Evolutionary conservation across 2,113 vertebrate genomes (phyloP), one percentile per base, ranked within the genome.

Genomic region (Rhinolophus ferrumequinum): DNA sequence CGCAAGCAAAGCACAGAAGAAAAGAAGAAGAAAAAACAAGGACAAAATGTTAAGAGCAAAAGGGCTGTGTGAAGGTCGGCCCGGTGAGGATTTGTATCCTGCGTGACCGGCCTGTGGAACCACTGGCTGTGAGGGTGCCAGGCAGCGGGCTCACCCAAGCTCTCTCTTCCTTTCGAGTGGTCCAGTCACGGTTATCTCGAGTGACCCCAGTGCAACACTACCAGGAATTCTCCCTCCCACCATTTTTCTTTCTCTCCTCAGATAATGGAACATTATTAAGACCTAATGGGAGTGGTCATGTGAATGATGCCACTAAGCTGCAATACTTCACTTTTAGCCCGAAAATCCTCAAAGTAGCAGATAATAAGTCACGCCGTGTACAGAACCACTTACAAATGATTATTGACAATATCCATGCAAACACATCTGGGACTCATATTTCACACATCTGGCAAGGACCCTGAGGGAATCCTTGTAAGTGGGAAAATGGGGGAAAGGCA

Each of bases 41-140:
- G 56, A 35, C 5, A 38, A 1, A 0, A 11, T 0, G 10, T 1
- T 6, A 33, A 12, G 33, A 66, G 24, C 54, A n/a, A 79, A 84
- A 24, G 33, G 41, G 19, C 19, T 24, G 4, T 22, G 67, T 9
- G 8, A 28, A 24, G 35, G 10, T 33, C 6, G 5, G 38, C 14
- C 11, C 12, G 5, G 5, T 0, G 1, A 6, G 90, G 7, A 81
- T 41, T n/a, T 22, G 35, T 1, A 8, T 64, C 56, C 38, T 9
- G 26, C 3, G 44, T 3, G 44, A 64, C 76, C 62, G 2, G 16
- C 33, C 72, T 75, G 28, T 38, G 0, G 6, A 69, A 33, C n/a
- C 79, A 19, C 47, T 0, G 7, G 58, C 22, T 2, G 26, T 9
- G n/a, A 6, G 2, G 77, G 26, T 24, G 33, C 22, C 0, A 38